Base-by-base conservation (phyloP, 2,888 invertebrate genomes). In the Flexamia atlantica region DNA sequence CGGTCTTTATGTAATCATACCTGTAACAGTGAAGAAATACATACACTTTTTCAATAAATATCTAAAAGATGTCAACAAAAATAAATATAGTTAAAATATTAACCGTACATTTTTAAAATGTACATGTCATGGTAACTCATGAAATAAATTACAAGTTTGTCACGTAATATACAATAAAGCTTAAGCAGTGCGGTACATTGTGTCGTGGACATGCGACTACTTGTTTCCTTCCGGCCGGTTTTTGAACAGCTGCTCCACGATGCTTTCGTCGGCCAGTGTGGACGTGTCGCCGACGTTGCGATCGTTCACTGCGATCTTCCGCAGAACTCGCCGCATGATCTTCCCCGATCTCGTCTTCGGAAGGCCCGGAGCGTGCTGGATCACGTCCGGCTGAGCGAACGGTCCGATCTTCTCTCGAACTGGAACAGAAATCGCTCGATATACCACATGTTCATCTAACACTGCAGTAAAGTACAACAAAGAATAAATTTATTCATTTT, bases 341-440 rank as follows among this genome's bases (percentile, higher is more conserved):
- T 99, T 99, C 0, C 99, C 99, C 0, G 99, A 99, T 74, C 99
- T 93, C 0, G 99, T 99, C 91, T 99, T 99, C 0, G 99, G 99
- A 86, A 99, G 91, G 0, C 95, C 96, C 0, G 98, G 97, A 0
- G 99, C 98, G 90, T 97, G 94, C 87, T 99, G 99, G 84, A 99
- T 95, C 50, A 95, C 94, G 89, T 99, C 99, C 0, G 99, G 99
- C 88, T 96, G 94, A 0, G 99, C 99, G 90, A 99, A 98, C 0
- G 99, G 96, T 0, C 99, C 99, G 88, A 99, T 99, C 88, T 96
- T 95, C 87, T 94, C 94, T 72, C 99, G 94, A 0, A 99, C 98
- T 91, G 93, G 90, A 88, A 87, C 83, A 64, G 4, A 36, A 36
- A 36, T 36, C 9, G 36, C 36, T 36, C 9, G 9, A 36, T 36